phyloP scores from a whole-genome alignment of 1,140 invertebrate genomes.

The Cotesia glomerata region DNA sequence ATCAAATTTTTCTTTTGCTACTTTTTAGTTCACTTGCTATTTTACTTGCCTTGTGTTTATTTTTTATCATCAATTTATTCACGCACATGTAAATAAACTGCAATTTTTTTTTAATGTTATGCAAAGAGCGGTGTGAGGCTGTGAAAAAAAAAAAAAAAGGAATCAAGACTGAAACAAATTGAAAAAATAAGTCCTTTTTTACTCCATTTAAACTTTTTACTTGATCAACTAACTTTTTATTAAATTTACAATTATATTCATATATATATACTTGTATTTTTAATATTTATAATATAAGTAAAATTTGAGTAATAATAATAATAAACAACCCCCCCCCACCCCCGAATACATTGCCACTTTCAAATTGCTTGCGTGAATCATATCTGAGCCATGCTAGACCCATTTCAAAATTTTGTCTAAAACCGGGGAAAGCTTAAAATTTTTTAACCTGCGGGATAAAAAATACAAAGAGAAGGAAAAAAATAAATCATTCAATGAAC shows the following conservation, averaged over 20 bases:
- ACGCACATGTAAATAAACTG: not conserved
- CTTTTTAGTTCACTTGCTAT: not conserved
- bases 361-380: conserved; percentile 68
- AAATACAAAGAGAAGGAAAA: conserved; percentile 6
- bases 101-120: not conserved
- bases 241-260: too few relatives aligned
- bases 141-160: too few relatives aligned
- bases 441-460: not conserved
- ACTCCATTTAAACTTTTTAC: too few relatives aligned
- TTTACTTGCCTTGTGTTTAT: not conserved
- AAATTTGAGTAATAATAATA: conserved; percentile 6
- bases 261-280: not conserved
- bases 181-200: too few relatives aligned
- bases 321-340: conserved; percentile 42
- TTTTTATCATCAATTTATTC: not conserved
- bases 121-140: too few relatives aligned
- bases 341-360: conserved; percentile 68
- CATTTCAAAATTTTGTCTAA: conserved; percentile 53
- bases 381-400: conserved; percentile 70
- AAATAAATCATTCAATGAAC: not conserved
- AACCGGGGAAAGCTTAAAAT: conserved; percentile 56
- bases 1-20: not conserved
- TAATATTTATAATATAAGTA: not conserved
- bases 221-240: too few relatives aligned
- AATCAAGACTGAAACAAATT: too few relatives aligned